Base-by-base conservation (phyloP, 2,113 vertebrate genomes). In the Cyprinodon variegatus region DNA sequence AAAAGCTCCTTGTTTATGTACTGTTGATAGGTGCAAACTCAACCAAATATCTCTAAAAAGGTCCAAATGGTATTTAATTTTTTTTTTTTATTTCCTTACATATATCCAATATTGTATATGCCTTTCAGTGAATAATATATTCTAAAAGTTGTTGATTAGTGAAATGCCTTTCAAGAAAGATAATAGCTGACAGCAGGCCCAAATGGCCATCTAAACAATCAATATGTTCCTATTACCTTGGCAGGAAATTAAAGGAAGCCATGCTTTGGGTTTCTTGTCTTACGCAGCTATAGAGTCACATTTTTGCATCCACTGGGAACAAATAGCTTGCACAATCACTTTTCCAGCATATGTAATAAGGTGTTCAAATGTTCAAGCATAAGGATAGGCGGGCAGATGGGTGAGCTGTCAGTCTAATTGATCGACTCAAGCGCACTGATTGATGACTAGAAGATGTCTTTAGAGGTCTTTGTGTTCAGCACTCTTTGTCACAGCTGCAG, bases 361-460 rank as follows among this genome's bases (percentile, higher is more conserved):
- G 53, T 73, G 48, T 74, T 87, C 63, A 66, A 59, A 68, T 62
- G 62, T 70, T 41, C 53, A 77, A 53, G 76, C 1, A 12, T 82
- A 69, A 75, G 66, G 78, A 65, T 4, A 65, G 64, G 79, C 1
- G 29, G 79, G 59, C 88, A 88, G 85, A 86, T 84, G 86, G 85
- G 79, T 50, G 72, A 81, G 78, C 69, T 4, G 8, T 79, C 85
- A 73, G 65, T 70, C n/a, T 10, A 37, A 64, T 62, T 84, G 88
- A 91, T 72, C 89, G 91, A 89, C 87, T 86, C 70, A 68, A 77
- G 43, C 78, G 87, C 88, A 70, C 78, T 89, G 87, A 90, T 78
- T 89, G 90, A 90, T 38, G 39, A 78, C 70, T 73, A 53, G 40
- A 61, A 83, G 67, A 71, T 70, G 83, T 76, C 48, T 41, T 73